phyloP scores from a whole-genome alignment of 2,888 invertebrate species.

The Pyralis farinalis region DNA sequence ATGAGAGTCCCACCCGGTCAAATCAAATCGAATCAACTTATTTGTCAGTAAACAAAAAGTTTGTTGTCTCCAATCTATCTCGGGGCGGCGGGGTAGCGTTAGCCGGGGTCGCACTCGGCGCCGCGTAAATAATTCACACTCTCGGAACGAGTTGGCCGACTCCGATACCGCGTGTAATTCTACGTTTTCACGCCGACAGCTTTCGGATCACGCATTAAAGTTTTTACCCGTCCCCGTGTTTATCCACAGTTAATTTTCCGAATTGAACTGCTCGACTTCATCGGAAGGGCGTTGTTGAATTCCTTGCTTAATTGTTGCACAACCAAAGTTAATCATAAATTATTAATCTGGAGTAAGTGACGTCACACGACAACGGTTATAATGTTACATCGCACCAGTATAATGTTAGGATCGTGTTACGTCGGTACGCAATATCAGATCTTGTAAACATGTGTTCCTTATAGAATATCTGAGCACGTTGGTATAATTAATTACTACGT shows the following conservation, averaged over 20 bases:
- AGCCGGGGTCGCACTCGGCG: conserved; percentile 44
- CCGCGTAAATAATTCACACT: conserved; percentile 64
- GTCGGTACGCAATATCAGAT: conserved; percentile 38
- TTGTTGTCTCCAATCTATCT: conserved; percentile 39
- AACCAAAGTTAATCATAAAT: conserved; percentile 49
- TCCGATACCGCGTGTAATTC: conserved; percentile 62
- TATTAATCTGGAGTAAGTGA: conserved; percentile 49
- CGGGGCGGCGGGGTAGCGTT: conserved; percentile 21
- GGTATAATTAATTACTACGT: conserved; percentile 58
- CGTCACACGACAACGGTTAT: conserved; percentile 39
- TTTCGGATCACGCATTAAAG: conserved; percentile 60
- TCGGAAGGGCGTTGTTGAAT: conserved; percentile 54
- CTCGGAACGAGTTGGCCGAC: conserved; percentile 48
- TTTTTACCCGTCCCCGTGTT: conserved; percentile 56
- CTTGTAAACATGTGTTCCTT: conserved; percentile 56
- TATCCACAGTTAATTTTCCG: conserved; percentile 64
- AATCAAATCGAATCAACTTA: conserved; percentile 34
- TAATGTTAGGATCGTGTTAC: conserved; percentile 43
- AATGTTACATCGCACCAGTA: conserved; percentile 29
- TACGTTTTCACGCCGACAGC: conserved; percentile 61
- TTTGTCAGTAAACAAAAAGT: conserved; percentile 48
- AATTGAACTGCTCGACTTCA: conserved; percentile 65
- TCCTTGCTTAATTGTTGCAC: conserved; percentile 62
- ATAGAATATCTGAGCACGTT: conserved; percentile 49
- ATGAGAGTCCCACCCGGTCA: conserved; percentile 3